These are phyloP conservation scores for Premnoplex brunnescens DNA, from an alignment of 2,797 vertebrate genomes.

Conservation along the genomic window DNA sequence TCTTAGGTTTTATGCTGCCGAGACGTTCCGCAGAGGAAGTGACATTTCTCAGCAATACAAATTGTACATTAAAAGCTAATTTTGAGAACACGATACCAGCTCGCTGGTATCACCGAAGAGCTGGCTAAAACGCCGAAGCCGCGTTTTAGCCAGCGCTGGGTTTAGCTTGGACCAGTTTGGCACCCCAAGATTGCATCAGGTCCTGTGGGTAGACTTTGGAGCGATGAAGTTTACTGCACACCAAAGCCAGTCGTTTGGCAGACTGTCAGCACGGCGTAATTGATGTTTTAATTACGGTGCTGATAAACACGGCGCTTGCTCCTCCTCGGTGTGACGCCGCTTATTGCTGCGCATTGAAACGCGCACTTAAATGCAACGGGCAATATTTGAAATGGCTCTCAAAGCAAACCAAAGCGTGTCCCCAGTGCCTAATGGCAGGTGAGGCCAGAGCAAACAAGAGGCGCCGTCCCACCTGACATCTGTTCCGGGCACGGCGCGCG, in stretches of 20 bases:
- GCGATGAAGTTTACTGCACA: slow-evolving; percentile 35
- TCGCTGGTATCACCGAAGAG: neutral
- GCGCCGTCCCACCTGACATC: neutral
- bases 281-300: slow-evolving; percentile 76
- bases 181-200: neutral
- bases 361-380: neutral
- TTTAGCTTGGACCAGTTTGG: neutral
- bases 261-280: slow-evolving; percentile 52
- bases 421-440: neutral
- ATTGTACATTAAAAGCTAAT: slow-evolving; percentile 77
- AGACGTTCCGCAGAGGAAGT: slow-evolving; percentile 59
- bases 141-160: slow-evolving; percentile 4
- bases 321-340: neutral
- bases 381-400: neutral
- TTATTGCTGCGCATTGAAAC: neutral
- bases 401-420: neutral
- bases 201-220: slow-evolving; percentile 25
- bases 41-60: slow-evolving; percentile 70
- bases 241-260: slow-evolving; percentile 59
- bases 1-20: slow-evolving; percentile 61
- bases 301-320: neutral
- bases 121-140: neutral
- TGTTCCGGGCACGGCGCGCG: neutral
- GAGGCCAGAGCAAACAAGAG: neutral
- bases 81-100: slow-evolving; percentile 70